These are phyloP conservation scores for Apolygus lucorum DNA, from an alignment of 1,140 invertebrate genomes.

Conservation along the genomic window DNA sequence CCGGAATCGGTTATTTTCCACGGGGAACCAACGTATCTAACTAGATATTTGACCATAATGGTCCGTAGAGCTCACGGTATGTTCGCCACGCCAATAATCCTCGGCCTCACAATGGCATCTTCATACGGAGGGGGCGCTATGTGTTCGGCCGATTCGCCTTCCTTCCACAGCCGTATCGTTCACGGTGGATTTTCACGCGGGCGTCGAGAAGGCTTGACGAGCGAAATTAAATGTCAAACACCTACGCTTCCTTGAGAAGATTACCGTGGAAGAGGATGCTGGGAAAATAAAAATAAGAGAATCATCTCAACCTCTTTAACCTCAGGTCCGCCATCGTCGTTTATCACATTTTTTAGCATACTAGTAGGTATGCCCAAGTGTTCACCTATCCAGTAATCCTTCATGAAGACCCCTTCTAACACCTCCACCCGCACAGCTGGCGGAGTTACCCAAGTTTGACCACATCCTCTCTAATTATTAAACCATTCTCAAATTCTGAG, in stretches of 20 bases:
- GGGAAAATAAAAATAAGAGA: no score
- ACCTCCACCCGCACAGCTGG: no score
- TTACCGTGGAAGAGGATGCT: no score
- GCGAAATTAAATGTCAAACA: neutral
- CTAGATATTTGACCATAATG: slow-evolving; percentile 13
- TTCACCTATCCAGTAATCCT: no score
- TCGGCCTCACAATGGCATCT: neutral
- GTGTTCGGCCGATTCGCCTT: neutral
- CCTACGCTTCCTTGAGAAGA: neutral
- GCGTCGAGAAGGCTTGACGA: neutral
- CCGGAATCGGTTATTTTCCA: slow-evolving; percentile 2
- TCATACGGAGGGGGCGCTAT: neutral
- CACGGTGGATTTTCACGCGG: neutral
- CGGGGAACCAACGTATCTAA: slow-evolving; percentile 3
- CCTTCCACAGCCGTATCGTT: neutral
- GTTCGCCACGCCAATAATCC: slow-evolving; percentile 5
- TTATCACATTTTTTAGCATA: no score
- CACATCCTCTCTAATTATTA: no score
- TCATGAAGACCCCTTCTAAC: no score
- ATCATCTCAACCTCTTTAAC: no score
- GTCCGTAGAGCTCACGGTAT: neutral
- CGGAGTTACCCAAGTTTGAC: no score
- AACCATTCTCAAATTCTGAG: no score
- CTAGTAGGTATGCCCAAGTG: no score
- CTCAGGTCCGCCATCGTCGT: no score